Evolutionary conservation across 2,888 invertebrate genomes (phyloP).

Genomic region (Mystacides longicornis): DNA sequence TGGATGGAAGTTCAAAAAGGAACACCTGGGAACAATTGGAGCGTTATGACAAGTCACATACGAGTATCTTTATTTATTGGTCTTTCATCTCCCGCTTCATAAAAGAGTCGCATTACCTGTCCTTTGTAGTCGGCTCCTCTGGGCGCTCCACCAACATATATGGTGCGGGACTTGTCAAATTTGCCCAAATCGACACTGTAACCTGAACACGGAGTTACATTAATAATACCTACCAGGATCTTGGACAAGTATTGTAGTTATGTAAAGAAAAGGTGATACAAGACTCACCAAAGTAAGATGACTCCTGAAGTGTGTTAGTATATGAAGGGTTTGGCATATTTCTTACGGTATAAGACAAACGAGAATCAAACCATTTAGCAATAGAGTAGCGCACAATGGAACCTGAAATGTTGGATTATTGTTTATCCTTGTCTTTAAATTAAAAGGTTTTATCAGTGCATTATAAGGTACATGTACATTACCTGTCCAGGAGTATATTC

Average conservation of each 20-base stretch:
- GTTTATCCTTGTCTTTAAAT: too few species aligned
- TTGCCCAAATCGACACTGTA: conserved; percentile 49
- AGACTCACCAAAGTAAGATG: conserved; percentile 49
- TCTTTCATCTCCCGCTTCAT: not conserved
- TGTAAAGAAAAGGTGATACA: too few species aligned
- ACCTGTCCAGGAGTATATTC: conserved; percentile 55
- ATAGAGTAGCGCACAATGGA: conserved; percentile 36
- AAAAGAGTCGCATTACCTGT: conserved; percentile 26
- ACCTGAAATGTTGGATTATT: too few species aligned
- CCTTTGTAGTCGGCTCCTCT: conserved; percentile 38
- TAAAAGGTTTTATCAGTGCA: too few species aligned
- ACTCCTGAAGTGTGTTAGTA: conserved; percentile 38
- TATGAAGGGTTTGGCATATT: conserved; percentile 38
- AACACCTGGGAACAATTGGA: conserved; percentile 34
- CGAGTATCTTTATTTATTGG: not conserved
- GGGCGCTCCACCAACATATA: conserved; percentile 50
- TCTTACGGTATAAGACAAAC: conserved; percentile 31
- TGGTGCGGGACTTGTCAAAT: conserved; percentile 36
- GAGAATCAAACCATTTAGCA: conserved; percentile 25
- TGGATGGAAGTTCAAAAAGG: conserved; percentile 36
- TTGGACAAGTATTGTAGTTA: too few species aligned
- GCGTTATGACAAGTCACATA: not conserved
- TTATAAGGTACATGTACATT: too few species aligned
- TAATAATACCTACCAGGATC: too few species aligned
- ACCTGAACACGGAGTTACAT: too few species aligned